These are phyloP conservation scores for Poeciliopsis infans DNA, from an alignment of 2,797 vertebrate species.

Conservation along the genomic window DNA sequence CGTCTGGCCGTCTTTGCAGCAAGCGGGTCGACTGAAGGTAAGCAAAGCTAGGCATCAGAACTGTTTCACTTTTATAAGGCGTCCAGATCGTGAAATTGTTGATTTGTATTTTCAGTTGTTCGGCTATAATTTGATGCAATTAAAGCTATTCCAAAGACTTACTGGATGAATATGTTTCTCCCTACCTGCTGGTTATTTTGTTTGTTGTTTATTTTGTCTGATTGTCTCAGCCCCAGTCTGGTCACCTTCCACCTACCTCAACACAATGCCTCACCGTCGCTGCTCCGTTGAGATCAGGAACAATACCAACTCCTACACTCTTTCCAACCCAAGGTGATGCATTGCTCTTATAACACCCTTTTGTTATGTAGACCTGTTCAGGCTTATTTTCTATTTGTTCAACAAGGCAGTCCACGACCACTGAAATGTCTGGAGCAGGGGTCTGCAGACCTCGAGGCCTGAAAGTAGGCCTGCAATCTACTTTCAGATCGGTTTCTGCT, in stretches of 20 bases:
- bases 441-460: background rate
- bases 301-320: conserved; percentile 52
- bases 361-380: background rate
- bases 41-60: background rate
- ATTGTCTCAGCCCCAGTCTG: conserved; percentile 10
- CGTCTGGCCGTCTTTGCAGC: background rate
- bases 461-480: background rate
- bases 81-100: background rate
- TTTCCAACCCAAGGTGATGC: conserved; percentile 61
- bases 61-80: background rate
- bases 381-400: background rate
- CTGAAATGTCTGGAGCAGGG: background rate
- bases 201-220: background rate
- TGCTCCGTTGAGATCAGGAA: conserved; percentile 68
- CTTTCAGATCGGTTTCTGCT: background rate
- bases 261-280: conserved; percentile 63
- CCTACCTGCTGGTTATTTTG: background rate
- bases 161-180: background rate
- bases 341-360: background rate
- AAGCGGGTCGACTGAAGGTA: conserved; percentile 29
- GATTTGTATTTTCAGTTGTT: background rate
- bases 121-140: background rate
- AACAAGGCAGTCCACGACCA: background rate
- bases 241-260: background rate
- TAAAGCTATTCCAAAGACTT: background rate